Conservation (phyloP, 2,888 invertebrate genomes). For the Ptychoptera albimana region DNA sequence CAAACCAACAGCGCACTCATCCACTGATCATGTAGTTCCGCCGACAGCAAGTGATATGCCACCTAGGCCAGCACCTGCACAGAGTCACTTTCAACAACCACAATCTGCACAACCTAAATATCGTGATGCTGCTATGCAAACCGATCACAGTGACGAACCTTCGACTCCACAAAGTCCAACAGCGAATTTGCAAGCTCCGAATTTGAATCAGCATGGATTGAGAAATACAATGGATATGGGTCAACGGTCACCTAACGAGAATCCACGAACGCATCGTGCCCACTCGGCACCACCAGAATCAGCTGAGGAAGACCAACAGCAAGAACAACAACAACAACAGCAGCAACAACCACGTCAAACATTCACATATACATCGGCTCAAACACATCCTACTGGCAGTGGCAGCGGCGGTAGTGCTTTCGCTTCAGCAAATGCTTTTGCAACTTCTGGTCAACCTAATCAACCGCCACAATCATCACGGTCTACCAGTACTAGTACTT, state of each 20-base stretch:
- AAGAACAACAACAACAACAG: slow-evolving; percentile 1
- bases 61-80: slow-evolving; percentile 10
- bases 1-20: slow-evolving; percentile 9
- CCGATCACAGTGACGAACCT: slow-evolving; percentile 21
- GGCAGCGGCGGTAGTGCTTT: no score
- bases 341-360: slow-evolving; percentile 6
- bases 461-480: slow-evolving; percentile 8
- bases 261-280: slow-evolving; percentile 44
- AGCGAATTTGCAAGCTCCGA: slow-evolving; percentile 13
- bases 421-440: neutral
- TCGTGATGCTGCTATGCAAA: slow-evolving; percentile 31
- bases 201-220: slow-evolving; percentile 47
- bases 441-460: neutral
- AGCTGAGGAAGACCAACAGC: neutral
- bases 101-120: slow-evolving; percentile 12
- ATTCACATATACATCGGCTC: no score
- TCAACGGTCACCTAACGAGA: slow-evolving; percentile 40
- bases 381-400: no score
- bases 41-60: no score
- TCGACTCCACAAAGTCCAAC: slow-evolving; percentile 13
- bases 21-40: slow-evolving; percentile 2
- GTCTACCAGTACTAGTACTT: no score
- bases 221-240: slow-evolving; percentile 70
- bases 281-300: slow-evolving; percentile 63
- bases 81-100: slow-evolving; percentile 7